These are phyloP conservation scores for Arbacia lixula DNA, from an alignment of 53 echinoderm and acorn worm species.

Conservation along the genomic window DNA sequence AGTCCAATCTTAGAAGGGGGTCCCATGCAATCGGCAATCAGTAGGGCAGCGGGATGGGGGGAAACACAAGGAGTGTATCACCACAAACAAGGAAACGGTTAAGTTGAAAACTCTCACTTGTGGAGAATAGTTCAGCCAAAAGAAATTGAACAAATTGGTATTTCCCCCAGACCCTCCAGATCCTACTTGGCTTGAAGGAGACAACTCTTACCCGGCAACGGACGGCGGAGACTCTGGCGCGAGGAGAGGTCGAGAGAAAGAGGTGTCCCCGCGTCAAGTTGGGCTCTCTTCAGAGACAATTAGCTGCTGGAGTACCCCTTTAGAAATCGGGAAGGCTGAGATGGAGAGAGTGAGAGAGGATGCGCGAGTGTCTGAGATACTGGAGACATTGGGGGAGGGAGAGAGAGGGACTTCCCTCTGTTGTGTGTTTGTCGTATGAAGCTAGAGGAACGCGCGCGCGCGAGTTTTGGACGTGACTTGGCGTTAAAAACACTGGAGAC, in stretches of 20 bases:
- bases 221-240: conserved; percentile 34
- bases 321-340: conserved; percentile 20
- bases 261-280: conserved; percentile 41
- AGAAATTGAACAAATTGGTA: conserved; percentile 61
- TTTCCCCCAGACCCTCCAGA: conserved; percentile 53
- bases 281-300: conserved; percentile 43
- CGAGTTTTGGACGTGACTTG: not conserved
- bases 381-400: not conserved
- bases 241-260: conserved; percentile 44
- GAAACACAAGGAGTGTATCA: conserved; percentile 32
- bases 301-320: conserved; percentile 47
- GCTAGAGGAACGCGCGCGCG: conserved; percentile 46
- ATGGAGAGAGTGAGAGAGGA: conserved; percentile 37
- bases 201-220: conserved; percentile 41
- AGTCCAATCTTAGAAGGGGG: conserved; percentile 20
- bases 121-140: conserved; percentile 51
- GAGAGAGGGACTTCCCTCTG: too few relatives aligned
- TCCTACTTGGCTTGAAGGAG: conserved; percentile 51
- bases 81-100: conserved; percentile 49
- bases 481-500: not conserved
- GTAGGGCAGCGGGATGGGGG: not conserved
- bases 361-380: conserved; percentile 7
- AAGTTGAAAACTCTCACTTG: conserved; percentile 52
- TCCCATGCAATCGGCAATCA: not conserved
- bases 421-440: too few relatives aligned